phyloP scores from a whole-genome alignment of 2,797 vertebrate genomes.

The Enteromius argenteus region DNA sequence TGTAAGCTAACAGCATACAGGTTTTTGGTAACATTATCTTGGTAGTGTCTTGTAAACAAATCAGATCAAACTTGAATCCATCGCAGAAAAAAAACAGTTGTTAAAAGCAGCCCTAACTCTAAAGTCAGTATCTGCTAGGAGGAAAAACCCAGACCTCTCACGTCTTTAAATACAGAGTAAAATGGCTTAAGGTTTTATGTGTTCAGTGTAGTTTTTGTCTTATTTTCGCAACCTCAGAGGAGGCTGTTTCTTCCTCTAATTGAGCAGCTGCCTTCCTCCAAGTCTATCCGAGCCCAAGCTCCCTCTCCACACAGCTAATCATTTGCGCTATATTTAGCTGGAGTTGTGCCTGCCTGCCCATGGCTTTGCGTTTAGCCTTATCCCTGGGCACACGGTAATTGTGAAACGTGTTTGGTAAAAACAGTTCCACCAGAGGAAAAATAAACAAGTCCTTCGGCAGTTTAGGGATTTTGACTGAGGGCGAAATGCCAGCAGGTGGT shows the following conservation, averaged over 20 bases:
- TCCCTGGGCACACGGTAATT: slow-evolving; percentile 48
- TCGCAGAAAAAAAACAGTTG: neutral
- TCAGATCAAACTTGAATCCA: no score
- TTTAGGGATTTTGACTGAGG: slow-evolving; percentile 24
- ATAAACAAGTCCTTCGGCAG: slow-evolving; percentile 46
- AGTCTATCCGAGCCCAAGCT: slow-evolving; percentile 38
- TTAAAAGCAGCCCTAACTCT: neutral
- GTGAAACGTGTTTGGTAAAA: slow-evolving; percentile 52
- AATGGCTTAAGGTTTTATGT: neutral
- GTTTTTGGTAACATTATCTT: no score
- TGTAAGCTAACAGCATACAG: no score
- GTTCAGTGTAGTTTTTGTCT: neutral
- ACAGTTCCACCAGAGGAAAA: slow-evolving; percentile 47
- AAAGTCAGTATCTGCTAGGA: neutral
- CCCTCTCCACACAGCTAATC: slow-evolving; percentile 45
- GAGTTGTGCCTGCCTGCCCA: slow-evolving; percentile 48
- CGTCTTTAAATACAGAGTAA: neutral
- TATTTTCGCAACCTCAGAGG: slow-evolving; percentile 8
- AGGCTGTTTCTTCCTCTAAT: slow-evolving; percentile 33
- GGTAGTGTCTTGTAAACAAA: no score
- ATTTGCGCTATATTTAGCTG: slow-evolving; percentile 50
- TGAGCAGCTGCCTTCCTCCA: slow-evolving; percentile 44
- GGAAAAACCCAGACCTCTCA: neutral
- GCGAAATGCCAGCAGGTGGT: slow-evolving; percentile 37
- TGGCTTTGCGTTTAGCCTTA: slow-evolving; percentile 44